Percentiles rank a stretch among this genome's conserved stretches.
phyloP scores from a whole-genome alignment of 1,140 invertebrate species.

The Elysia chlorotica region DNA sequence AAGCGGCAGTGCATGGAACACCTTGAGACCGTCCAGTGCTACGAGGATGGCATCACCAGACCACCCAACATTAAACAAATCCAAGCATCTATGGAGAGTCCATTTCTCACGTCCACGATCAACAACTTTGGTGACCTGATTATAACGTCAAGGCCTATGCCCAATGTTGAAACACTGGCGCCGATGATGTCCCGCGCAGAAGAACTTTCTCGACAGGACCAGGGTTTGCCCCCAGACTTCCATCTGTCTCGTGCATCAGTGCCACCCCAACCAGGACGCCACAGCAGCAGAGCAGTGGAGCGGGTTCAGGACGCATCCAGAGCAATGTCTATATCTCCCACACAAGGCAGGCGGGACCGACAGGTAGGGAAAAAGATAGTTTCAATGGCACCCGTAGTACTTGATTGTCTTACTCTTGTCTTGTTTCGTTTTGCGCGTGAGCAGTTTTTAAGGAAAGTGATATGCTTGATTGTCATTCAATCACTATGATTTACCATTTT shows the following conservation, averaged over 20 bases:
- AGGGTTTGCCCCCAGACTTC: no score
- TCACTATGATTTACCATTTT: no score
- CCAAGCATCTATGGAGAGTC: conserved; percentile 31
- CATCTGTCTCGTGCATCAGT: background rate
- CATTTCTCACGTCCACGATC: conserved; percentile 41
- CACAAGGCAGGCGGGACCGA: background rate
- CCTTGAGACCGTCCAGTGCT: conserved; percentile 36
- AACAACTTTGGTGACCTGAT: conserved; percentile 47
- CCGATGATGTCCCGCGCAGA: background rate
- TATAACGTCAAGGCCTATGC: conserved; percentile 22
- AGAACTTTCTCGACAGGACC: conserved; percentile 5
- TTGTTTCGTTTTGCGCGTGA: no score
- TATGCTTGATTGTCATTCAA: no score
- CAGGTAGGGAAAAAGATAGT: no score
- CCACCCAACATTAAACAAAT: conserved; percentile 26
- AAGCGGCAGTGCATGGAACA: conserved; percentile 49
- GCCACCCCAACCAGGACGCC: background rate
- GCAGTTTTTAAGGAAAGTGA: no score
- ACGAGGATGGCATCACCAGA: conserved; percentile 35
- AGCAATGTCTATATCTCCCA: background rate
- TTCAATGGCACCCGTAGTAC: no score
- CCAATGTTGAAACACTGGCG: background rate
- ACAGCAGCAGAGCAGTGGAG: background rate
- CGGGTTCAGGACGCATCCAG: background rate
- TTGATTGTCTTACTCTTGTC: no score